phyloP scores from a whole-genome alignment of 1,140 invertebrate genomes.

The Drosophila nigrodunni region DNA sequence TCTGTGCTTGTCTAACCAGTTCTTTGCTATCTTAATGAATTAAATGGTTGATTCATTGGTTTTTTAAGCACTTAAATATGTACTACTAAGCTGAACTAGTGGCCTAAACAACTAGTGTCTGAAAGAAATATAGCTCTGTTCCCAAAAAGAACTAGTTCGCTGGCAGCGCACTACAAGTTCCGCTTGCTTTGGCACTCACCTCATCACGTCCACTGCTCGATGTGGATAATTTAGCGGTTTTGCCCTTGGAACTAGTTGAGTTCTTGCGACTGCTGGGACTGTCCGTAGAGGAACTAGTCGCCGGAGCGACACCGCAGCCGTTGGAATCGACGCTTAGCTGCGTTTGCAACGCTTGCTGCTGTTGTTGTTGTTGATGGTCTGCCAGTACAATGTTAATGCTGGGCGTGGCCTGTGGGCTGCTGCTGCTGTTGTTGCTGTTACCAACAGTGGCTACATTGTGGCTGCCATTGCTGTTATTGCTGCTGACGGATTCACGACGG shows the following conservation, averaged over 20 bases:
- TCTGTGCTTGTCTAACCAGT: no score
- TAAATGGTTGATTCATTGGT: no score
- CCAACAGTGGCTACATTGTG: conserved; percentile 28
- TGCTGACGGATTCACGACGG: conserved; percentile 17
- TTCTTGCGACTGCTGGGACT: conserved; percentile 70
- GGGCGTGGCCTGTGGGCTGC: conserved; percentile 41
- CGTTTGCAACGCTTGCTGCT: conserved; percentile 23
- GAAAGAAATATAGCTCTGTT: no score
- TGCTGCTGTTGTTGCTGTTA: conserved; percentile 25
- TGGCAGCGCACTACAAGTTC: not conserved
- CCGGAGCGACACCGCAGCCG: conserved; percentile 35
- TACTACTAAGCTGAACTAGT: no score
- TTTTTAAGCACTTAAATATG: no score
- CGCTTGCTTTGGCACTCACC: conserved; percentile 46
- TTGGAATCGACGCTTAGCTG: conserved; percentile 58
- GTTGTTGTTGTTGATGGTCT: conserved; percentile 24
- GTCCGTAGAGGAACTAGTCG: conserved; percentile 43
- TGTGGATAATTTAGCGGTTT: conserved; percentile 65
- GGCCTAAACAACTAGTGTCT: no score
- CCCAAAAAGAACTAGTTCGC: not conserved
- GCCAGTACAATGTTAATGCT: conserved; percentile 59
- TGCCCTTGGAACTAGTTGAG: conserved; percentile 71
- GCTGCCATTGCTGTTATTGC: conserved; percentile 22
- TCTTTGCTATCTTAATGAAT: no score
- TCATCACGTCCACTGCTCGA: conserved; percentile 74